Conservation (phyloP, 2,888 invertebrate genomes). For the Boloria euphrosyne region DNA sequence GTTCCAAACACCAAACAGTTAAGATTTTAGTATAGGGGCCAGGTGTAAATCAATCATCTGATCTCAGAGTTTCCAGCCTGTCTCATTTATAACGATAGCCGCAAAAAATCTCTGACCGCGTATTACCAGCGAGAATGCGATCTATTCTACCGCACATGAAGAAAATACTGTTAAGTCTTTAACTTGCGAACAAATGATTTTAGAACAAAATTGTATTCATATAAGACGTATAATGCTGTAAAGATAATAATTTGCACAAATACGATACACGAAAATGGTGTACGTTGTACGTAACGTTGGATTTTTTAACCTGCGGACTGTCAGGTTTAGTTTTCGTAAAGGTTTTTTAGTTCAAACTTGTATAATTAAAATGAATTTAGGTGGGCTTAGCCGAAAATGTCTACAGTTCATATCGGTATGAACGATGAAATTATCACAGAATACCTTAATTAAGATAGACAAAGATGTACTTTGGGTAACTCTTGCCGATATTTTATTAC, state of each 20-base stretch:
- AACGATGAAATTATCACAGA: too few relatives aligned
- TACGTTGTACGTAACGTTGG: slow-evolving; percentile 15
- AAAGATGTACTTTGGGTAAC: too few relatives aligned
- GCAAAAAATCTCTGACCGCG: slow-evolving; percentile 39
- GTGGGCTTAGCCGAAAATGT: too few relatives aligned
- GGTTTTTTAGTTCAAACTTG: too few relatives aligned
- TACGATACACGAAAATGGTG: slow-evolving; percentile 26
- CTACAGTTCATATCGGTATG: too few relatives aligned
- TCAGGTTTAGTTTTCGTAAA: slow-evolving; percentile 4
- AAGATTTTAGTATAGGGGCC: slow-evolving; percentile 14
- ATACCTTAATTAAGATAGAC: too few relatives aligned
- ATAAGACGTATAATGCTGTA: slow-evolving; percentile 16
- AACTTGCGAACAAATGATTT: slow-evolving; percentile 14
- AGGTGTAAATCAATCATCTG: slow-evolving; percentile 40
- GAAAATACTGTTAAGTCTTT: slow-evolving; percentile 37
- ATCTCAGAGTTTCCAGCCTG: slow-evolving; percentile 36
- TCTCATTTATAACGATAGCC: slow-evolving; percentile 37
- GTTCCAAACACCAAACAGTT: slow-evolving; percentile 6
- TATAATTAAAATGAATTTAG: too few relatives aligned
- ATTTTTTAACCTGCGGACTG: slow-evolving; percentile 8
- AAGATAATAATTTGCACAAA: slow-evolving; percentile 14
- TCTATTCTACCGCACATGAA: slow-evolving; percentile 36
- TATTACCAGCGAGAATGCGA: slow-evolving; percentile 30
- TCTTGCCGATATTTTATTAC: too few relatives aligned
- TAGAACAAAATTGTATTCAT: neutral